A percentile compares a stretch with the other conserved stretches of the same genome.
Evolutionary conservation across 2,888 invertebrate genomes (phyloP).

Genomic region (Xanthorhoe spadicearia): DNA sequence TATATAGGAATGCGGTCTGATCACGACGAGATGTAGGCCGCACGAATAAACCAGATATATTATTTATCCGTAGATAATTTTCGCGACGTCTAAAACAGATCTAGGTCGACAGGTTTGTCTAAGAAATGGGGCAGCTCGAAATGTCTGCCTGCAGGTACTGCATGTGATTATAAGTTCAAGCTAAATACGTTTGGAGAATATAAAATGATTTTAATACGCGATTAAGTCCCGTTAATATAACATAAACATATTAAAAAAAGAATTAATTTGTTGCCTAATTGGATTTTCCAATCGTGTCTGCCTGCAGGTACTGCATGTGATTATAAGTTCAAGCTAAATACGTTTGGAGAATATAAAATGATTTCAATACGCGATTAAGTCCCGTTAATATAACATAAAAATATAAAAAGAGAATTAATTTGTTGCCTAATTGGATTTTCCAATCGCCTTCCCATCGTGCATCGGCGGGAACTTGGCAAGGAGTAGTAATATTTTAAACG

Average conservation of each 20-base stretch:
- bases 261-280: constrained; percentile 11
- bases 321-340: constrained; percentile 1
- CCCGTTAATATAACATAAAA: too few relatives aligned
- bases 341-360: neutral
- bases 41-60: constrained; percentile 50
- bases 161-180: constrained; percentile 25
- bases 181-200: neutral
- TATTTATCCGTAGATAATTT: constrained; percentile 37
- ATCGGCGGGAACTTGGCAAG: constrained; percentile 26
- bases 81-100: constrained; percentile 49
- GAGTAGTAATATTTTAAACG: constrained; percentile 17
- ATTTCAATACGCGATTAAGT: too few relatives aligned
- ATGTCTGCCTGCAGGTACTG: constrained; percentile 24
- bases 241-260: neutral
- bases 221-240: too few relatives aligned
- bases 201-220: too few relatives aligned
- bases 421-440: constrained; percentile 13
- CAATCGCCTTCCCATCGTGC: constrained; percentile 16
- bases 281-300: constrained; percentile 25
- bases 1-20: constrained; percentile 68
- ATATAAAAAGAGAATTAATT: constrained; percentile 3
- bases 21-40: constrained; percentile 68
- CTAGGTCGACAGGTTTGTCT: constrained; percentile 48
- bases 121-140: constrained; percentile 36
- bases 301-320: constrained; percentile 27